These are phyloP conservation scores for Zootermopsis nevadensis DNA, from an alignment of 2,888 invertebrate genomes.

Conservation along the genomic window DNA sequence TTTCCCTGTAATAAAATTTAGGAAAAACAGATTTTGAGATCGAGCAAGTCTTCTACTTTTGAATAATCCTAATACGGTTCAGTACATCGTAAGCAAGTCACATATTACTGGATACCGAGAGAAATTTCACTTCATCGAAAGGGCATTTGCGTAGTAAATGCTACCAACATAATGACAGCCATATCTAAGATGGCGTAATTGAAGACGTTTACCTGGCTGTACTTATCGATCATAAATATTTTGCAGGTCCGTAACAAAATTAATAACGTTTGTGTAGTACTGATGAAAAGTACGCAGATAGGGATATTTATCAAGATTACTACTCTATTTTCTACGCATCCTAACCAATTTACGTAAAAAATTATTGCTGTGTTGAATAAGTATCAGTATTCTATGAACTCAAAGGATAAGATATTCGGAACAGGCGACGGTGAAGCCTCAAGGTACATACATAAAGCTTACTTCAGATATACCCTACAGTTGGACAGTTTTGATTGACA, in stretches of 20 bases:
- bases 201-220: slow-evolving; percentile 40
- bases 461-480: slow-evolving; percentile 24
- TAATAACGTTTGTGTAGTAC: slow-evolving; percentile 49
- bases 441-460: slow-evolving; percentile 52
- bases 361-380: slow-evolving; percentile 49
- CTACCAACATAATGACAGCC: no score
- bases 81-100: no score
- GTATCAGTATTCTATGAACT: slow-evolving; percentile 55
- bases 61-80: no score
- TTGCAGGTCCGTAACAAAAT: slow-evolving; percentile 46
- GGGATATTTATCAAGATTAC: slow-evolving; percentile 28
- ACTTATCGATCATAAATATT: slow-evolving; percentile 50
- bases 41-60: no score
- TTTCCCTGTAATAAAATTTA: no score
- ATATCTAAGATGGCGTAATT: neutral
- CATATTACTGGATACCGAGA: no score
- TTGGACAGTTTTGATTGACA: slow-evolving; percentile 19
- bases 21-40: no score
- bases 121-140: no score
- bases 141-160: no score
- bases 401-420: slow-evolving; percentile 53
- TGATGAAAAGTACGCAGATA: slow-evolving; percentile 48
- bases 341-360: slow-evolving; percentile 19
- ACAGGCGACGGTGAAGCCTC: slow-evolving; percentile 55
- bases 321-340: slow-evolving; percentile 4